phyloP scores from a whole-genome alignment of 2,888 invertebrate genomes.

The Aphidius colemani region DNA sequence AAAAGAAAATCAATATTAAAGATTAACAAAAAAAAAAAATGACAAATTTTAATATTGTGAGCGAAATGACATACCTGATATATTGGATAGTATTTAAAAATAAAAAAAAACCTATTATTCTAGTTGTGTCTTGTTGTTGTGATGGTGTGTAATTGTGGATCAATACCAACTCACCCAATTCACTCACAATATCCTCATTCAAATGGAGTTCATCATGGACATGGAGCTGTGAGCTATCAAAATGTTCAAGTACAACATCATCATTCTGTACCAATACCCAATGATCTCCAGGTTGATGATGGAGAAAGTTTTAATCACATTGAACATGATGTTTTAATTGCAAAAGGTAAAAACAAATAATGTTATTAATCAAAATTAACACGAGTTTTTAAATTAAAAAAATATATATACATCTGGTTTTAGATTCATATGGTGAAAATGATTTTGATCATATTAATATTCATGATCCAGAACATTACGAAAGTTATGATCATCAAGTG shows the following conservation, averaged over 20 bases:
- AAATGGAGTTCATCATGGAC: conserved; percentile 46
- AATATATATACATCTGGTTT: neutral
- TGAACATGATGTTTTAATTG: too few relatives aligned
- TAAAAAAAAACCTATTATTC: conserved; percentile 24
- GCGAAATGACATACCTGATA: conserved; percentile 13
- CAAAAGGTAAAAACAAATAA: too few relatives aligned
- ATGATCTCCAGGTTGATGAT: conserved; percentile 34
- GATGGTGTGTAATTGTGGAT: conserved; percentile 41
- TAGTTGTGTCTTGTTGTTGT: conserved; percentile 41
- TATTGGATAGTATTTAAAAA: neutral
- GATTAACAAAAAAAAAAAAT: conserved; percentile 15
- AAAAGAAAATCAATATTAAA: too few relatives aligned
- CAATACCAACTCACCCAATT: conserved; percentile 39
- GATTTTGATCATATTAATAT: neutral
- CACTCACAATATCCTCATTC: conserved; percentile 44
- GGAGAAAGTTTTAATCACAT: conserved; percentile 22
- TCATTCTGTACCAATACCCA: conserved; percentile 41
- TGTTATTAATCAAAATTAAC: too few relatives aligned
- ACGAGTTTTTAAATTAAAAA: neutral
- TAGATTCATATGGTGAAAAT: neutral
- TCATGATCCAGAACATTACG: conserved; percentile 24
- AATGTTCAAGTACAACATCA: conserved; percentile 48
- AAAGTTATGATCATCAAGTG: conserved; percentile 36
- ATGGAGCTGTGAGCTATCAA: conserved; percentile 54
- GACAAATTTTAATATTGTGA: conserved; percentile 29